Evolutionary conservation across 2,888 invertebrate genomes (phyloP), one percentile per base, ranked within the genome.

Genomic region (Meteorus cinctellus): DNA sequence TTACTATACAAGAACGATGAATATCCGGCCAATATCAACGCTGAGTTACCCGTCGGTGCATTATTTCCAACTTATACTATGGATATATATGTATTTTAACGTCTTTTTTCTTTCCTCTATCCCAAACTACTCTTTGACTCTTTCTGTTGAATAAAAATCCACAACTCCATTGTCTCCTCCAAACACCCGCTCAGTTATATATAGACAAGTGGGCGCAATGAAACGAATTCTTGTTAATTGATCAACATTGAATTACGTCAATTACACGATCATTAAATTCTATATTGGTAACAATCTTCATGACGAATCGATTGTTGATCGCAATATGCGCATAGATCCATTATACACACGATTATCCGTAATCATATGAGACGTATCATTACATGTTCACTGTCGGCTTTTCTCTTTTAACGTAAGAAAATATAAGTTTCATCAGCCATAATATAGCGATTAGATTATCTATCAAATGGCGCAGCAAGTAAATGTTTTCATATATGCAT

Each of bases 251-350:
- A 82, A 77, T 79, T 82, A 77, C 76, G 51, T 10, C 79, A 81
- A 82, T 83, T 80, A 73, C 10, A 55, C 70, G 45, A 36, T 51
- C 62, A 77, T 79, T 78, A 81, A 80, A 31, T 16, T 31, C 31
- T 29, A 29, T 68, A 10, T 29, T 27, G 14, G 8, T 68, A 27
- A 4, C 29, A 69, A 82, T 74, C 67, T 16, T 69, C 29, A 67
- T 36, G 73, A 74, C 77, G 70, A 71, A 81, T 81, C 78, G 77
- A 77, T 75, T 69, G 72, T 70, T 59, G 62, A 70, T 68, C 29
- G 29, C 19, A 67, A 68, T 31, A n/a, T 19, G 10, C 10, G 4
- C n/a, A 48, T 4, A n/a, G n/a, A n/a, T 16, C 16, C 16, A 55
- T 55, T 19, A 34, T 19, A 55, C n/a, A 34, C 14, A 55, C 24